Evolutionary conservation across 2,888 invertebrate genomes (phyloP), one percentile per base, ranked within the genome.

Genomic region (Dysmachus trigonus): DNA sequence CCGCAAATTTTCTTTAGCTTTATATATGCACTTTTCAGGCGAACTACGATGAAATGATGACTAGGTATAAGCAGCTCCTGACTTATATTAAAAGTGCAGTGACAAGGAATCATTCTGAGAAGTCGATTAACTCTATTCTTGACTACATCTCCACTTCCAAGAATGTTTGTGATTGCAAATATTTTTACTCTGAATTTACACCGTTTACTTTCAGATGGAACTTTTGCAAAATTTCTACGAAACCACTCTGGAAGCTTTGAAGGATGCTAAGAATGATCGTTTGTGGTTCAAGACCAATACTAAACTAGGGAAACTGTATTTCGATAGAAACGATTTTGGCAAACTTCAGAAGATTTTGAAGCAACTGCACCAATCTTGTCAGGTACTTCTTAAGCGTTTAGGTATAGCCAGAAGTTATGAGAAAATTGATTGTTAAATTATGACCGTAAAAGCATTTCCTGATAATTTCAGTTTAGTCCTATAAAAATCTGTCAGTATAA

Each of bases 281-380:
- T 93, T 99, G 85, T 99, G 99, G 99, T 99, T 99, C 92, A 99
- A 99, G 93, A 99, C 99, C 0, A 99, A 99, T 91, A 99, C 99
- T 0, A 99, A 99, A 93, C 93, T 99, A 89, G 99, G 99, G 76
- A 99, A 99, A 93, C 93, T 99, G 31, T 99, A 99, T 92, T 99
- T 98, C 90, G 99, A 99, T 93, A 94, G 99, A 87, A 96, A 95
- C 83, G 99, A 99, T 91, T 99, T 97, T 91, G 96, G 95, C 88
- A 98, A 98, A 93, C 93, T 99, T 90, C 97, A 98, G 83, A 98
- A 97, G 93, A 99, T 99, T 90, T 93, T 99, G 88, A 99, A 99
- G 92, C 99, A 99, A 92, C 93, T 99, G 87, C 98, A 99, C 92
- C 96, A 96, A 90, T 99, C 99, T 86, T 99, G 99, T 92, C 98